These are phyloP conservation scores for Thymelicus sylvestris DNA, from an alignment of 2,888 invertebrate species.

Conservation along the genomic window DNA sequence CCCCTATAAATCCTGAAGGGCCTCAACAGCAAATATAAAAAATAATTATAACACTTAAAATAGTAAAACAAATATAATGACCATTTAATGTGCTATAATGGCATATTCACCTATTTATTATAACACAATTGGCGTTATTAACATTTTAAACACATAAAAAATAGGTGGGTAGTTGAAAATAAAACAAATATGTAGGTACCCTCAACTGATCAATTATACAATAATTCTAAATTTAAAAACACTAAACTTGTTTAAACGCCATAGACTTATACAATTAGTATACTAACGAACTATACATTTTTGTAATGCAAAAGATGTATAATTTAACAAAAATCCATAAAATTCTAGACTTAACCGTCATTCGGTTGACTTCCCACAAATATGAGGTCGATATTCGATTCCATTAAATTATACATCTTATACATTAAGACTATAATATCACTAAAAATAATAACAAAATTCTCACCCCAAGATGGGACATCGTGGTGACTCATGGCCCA, in stretches of 20 bases:
- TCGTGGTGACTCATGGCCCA: background rate
- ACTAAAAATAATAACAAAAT: conserved; percentile 17
- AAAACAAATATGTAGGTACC: background rate
- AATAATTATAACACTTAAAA: too few relatives aligned
- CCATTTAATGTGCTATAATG: too few relatives aligned
- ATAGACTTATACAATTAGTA: background rate
- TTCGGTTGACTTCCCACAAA: too few relatives aligned
- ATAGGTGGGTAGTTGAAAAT: background rate
- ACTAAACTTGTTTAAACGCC: background rate
- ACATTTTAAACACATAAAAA: background rate
- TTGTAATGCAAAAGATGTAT: background rate
- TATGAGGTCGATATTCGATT: too few relatives aligned
- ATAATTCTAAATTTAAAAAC: background rate
- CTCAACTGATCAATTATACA: background rate
- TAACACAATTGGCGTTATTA: too few relatives aligned
- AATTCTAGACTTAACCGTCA: too few relatives aligned
- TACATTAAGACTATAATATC: conserved; percentile 4
- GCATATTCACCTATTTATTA: too few relatives aligned
- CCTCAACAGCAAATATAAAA: too few relatives aligned
- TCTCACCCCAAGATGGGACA: background rate
- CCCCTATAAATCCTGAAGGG: too few relatives aligned
- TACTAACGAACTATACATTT: conserved; percentile 8
- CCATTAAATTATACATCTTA: conserved; percentile 1
- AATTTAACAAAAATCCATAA: background rate
- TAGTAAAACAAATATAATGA: too few relatives aligned